Evolutionary conservation across 1,140 invertebrate genomes (phyloP).

Genomic region (Drosophila murphyi): DNA sequence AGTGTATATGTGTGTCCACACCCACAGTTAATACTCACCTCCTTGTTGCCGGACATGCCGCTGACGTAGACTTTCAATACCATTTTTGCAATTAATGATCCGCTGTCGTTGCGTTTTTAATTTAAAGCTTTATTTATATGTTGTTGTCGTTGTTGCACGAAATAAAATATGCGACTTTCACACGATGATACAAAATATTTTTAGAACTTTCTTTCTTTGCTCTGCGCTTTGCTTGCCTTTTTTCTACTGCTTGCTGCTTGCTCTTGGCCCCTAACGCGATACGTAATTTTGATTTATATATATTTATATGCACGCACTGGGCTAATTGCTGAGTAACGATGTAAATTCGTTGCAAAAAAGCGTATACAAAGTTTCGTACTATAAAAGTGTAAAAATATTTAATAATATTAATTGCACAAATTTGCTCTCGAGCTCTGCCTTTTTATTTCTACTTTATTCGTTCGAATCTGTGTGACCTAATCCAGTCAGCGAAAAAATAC

Average conservation of each 20-base stretch:
- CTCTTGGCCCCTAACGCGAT: slow-evolving; percentile 55
- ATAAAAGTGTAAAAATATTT: slow-evolving; percentile 51
- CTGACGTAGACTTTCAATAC: slow-evolving; percentile 95
- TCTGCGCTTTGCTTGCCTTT: slow-evolving; percentile 20
- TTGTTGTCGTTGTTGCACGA: slow-evolving; percentile 29
- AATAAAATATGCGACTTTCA: slow-evolving; percentile 60
- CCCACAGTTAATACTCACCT: slow-evolving; percentile 87
- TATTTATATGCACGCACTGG: slow-evolving; percentile 59
- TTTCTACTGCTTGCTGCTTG: slow-evolving; percentile 34
- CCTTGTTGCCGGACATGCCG: slow-evolving; percentile 95
- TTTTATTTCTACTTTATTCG: slow-evolving; percentile 57
- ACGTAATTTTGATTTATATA: slow-evolving; percentile 54
- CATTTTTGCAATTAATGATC: slow-evolving; percentile 86
- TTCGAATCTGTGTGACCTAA: slow-evolving; percentile 31
- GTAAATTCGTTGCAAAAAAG: slow-evolving; percentile 28
- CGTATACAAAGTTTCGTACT: slow-evolving; percentile 36
- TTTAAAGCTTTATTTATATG: slow-evolving; percentile 43
- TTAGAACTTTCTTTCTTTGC: slow-evolving; percentile 68
- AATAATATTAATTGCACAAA: slow-evolving; percentile 57
- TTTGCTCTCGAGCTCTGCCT: slow-evolving; percentile 24
- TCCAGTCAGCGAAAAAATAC: neutral
- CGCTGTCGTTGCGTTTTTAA: slow-evolving; percentile 32
- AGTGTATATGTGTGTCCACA: slow-evolving; percentile 17
- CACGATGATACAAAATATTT: slow-evolving; percentile 69
- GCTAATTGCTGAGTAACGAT: slow-evolving; percentile 30